These are phyloP conservation scores for Epinephelus moara DNA, from an alignment of 2,113 vertebrate genomes.

Conservation along the genomic window DNA sequence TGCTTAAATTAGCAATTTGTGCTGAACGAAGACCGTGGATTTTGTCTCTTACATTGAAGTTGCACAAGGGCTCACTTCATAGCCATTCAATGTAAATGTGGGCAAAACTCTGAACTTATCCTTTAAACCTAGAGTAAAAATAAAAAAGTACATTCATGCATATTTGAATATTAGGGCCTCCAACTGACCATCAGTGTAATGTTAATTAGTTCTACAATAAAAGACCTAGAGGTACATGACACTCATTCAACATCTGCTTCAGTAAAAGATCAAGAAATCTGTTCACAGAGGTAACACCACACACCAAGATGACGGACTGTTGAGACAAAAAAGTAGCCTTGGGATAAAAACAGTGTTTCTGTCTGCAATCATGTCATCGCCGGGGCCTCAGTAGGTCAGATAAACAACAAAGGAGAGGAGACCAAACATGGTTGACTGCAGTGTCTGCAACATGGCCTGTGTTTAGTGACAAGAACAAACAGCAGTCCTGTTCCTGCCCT, in stretches of 20 bases:
- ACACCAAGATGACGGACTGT: background rate
- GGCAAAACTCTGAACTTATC: background rate
- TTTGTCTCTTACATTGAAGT: background rate
- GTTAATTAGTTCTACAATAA: background rate
- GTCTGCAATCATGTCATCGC: background rate
- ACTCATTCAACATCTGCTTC: background rate
- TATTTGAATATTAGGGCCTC: background rate
- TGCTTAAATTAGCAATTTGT: too few species aligned
- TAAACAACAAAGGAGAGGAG: slow-evolving; percentile 1
- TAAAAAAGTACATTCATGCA: background rate
- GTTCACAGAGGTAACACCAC: background rate
- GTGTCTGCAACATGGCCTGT: slow-evolving; percentile 20
- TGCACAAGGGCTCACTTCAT: background rate
- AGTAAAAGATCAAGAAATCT: background rate
- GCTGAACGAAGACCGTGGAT: background rate
- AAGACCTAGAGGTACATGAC: background rate
- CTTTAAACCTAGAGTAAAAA: background rate
- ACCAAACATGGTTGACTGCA: background rate
- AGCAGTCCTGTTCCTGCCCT: slow-evolving; percentile 15
- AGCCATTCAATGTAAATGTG: background rate
- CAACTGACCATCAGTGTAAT: background rate
- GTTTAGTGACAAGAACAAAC: slow-evolving; percentile 28
- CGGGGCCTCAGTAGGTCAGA: background rate
- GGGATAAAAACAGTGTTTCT: background rate
- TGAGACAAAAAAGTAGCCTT: background rate